Conservation (phyloP, 2,797 vertebrate species). For the Pelochelys cantorii region DNA sequence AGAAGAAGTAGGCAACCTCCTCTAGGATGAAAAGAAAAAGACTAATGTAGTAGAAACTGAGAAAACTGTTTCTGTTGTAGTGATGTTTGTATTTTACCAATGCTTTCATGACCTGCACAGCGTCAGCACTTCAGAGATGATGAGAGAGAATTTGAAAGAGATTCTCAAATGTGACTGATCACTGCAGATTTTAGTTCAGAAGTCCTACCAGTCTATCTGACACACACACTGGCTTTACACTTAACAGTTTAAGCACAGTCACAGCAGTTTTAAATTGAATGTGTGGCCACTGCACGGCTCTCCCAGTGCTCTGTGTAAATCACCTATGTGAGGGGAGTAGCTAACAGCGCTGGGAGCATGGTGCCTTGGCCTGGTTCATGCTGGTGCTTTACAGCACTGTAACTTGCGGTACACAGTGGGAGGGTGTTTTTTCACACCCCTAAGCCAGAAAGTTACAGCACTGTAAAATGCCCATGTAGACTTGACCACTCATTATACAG, state of each 20-base stretch:
- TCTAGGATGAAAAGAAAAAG: not conserved
- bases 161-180: constrained; percentile 28
- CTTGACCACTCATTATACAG: not conserved
- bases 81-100: not conserved
- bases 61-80: not conserved
- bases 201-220: not conserved
- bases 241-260: too few species aligned
- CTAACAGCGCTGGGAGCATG: too few species aligned
- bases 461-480: too few species aligned
- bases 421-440: too few species aligned
- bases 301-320: too few species aligned
- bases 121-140: not conserved
- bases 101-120: not conserved
- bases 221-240: not conserved
- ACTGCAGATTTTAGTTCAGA: not conserved
- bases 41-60: not conserved
- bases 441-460: too few species aligned
- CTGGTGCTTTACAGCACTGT: too few species aligned
- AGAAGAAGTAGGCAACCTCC: not conserved
- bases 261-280: too few species aligned
- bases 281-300: too few species aligned
- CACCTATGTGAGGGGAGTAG: too few species aligned
- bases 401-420: too few species aligned
- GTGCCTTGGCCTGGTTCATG: too few species aligned
- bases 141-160: not conserved